phyloP scores from a whole-genome alignment of 2,113 vertebrate genomes.

The Eublepharis macularius region DNA sequence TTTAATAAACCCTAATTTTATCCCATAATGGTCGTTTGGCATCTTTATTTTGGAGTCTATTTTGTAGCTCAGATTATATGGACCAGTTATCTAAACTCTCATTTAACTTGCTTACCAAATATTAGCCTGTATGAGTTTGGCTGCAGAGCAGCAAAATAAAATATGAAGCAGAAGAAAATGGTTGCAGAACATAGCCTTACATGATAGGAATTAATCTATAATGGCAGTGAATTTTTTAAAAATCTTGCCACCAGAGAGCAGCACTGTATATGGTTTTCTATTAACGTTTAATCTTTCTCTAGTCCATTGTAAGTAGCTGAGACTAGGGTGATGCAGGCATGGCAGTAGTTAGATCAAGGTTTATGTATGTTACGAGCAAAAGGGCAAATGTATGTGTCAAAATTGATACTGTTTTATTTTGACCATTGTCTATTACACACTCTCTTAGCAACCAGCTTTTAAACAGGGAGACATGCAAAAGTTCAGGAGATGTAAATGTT shows the following conservation, averaged over 20 bases:
- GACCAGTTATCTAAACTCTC: no score
- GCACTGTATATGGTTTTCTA: not conserved
- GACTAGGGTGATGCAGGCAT: no score
- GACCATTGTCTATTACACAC: not conserved
- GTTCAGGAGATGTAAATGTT: not conserved
- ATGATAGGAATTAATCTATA: not conserved
- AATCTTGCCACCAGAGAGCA: constrained; percentile 54
- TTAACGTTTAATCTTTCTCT: not conserved
- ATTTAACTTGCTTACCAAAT: no score
- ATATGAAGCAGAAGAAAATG: no score
- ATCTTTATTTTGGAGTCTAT: no score
- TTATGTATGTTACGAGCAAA: not conserved
- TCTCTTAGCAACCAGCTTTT: not conserved
- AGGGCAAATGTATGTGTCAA: not conserved
- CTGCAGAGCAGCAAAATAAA: no score
- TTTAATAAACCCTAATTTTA: no score
- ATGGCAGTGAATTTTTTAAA: not conserved
- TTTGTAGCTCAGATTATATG: no score
- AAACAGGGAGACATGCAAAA: not conserved
- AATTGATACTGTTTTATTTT: not conserved
- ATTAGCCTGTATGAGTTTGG: no score
- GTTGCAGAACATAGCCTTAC: no score
- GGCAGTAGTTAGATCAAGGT: no score
- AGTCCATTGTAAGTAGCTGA: accelerated
- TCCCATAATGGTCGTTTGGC: no score